Evolutionary conservation across 2,797 vertebrate species (phyloP), one percentile per base, ranked within the genome.

Genomic region (Dermochelys coriacea): DNA sequence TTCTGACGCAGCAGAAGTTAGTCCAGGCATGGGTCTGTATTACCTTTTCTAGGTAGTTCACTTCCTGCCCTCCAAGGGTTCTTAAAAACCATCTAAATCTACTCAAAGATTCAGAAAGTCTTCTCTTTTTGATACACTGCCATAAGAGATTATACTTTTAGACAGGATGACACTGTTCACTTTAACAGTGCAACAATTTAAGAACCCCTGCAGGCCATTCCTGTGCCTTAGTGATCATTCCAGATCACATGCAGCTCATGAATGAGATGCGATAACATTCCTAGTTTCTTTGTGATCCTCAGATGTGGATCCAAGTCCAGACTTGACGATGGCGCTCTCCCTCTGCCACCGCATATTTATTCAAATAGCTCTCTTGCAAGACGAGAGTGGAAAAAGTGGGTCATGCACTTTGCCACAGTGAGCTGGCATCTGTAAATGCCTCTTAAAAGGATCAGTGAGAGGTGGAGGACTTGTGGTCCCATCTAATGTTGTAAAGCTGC

Each of bases 261-360:
- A 11, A 11, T 12, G 68, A 71, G 68, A 31, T 29, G 47, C 3
- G 6, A 49, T 49, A 49, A 49, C 29, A 49, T 77, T 77, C 27
- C 74, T 77, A 31, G 45, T 74, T 74, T 74, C 21, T 71, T 41
- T 23, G 45, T 31, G 25, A 45, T 47, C 12, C 14, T 77, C 74
- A 47, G 74, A 47, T 29, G 45, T 7, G 45, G 45, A 75, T 27
- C 27, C 74, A 47, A 47, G n/a, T 19, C 71, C 9, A 71, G 45
- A 77, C 5, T 77, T 14, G 7, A 47, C 8, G 41, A 75, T 47
- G 41, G 12, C 11, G 12, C 71, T 15, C 68, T 84, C 61, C 27
- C 45, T 77, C 14, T 15, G 3, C 45, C 54, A 64, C 21, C 71
- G 23, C 0, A 0, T 4, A 2, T 14, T 29, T 64, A 34, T 64